phyloP scores from a whole-genome alignment of 2,888 invertebrate genomes.

The Dascillus cervinus region DNA sequence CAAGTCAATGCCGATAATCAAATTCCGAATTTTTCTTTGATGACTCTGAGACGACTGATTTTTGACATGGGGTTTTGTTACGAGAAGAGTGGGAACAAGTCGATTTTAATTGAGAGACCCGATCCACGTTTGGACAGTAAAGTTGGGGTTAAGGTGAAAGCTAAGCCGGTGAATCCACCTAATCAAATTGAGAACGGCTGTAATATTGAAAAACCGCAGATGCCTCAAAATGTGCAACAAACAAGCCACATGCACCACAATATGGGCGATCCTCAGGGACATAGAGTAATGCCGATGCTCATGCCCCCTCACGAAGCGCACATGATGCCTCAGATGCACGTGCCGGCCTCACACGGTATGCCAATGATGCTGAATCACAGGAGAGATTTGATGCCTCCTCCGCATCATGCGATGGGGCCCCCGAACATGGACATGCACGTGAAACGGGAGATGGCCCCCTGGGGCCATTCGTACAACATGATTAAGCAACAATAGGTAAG shows the following conservation, averaged over 20 bases:
- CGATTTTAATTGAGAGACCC: conserved; percentile 33
- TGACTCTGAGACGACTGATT: conserved; percentile 36
- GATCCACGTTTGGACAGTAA: conserved; percentile 13
- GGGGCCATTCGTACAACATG: conserved; percentile 19
- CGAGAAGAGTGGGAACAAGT: conserved; percentile 36
- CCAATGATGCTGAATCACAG: conserved; percentile 22
- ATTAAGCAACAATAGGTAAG: conserved; percentile 10
- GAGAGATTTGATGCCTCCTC: conserved; percentile 17
- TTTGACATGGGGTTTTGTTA: conserved; percentile 41
- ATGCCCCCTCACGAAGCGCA: conserved; percentile 23
- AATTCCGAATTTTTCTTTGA: conserved; percentile 38
- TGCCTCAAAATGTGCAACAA: conserved; percentile 9
- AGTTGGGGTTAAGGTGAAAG: conserved; percentile 5
- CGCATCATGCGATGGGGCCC: conserved; percentile 20
- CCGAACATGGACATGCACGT: conserved; percentile 14
- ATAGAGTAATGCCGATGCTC: conserved; percentile 20
- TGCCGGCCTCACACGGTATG: conserved; percentile 15
- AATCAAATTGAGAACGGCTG: conserved; percentile 3
- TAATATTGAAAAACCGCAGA: conserved; percentile 2
- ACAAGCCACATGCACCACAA: conserved; percentile 12
- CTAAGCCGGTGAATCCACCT: not conserved
- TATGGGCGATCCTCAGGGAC: conserved; percentile 17
- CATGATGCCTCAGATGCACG: conserved; percentile 18
- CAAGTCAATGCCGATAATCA: conserved; percentile 30
- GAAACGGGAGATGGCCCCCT: conserved; percentile 16